Base-by-base conservation (phyloP, 2,113 vertebrate species). In the Colistium nudipinnis region DNA sequence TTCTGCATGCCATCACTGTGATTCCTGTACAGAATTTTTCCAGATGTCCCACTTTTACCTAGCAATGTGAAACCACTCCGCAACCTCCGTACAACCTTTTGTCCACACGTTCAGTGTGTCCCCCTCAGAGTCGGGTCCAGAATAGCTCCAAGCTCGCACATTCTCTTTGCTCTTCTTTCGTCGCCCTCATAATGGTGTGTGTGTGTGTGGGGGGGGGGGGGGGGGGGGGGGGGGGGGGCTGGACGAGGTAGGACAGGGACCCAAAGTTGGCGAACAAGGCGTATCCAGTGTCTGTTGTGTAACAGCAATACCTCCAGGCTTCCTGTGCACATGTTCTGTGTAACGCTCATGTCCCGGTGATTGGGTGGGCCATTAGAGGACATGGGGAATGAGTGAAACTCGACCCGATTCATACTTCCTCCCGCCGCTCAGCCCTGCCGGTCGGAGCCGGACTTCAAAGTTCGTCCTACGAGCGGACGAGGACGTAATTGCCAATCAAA, bases 251-350 rank as follows among this genome's bases (percentile, higher is more conserved):
- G 76, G 84, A 83, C 66, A 82, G 71, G 80, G 82, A 89, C 77
- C 86, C 84, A 87, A 89, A 87, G 87, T 91, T 90, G 88, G 87
- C 30, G 82, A 89, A 88, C 84, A 85, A 85, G 81, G 70, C 76
- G 22, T 86, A 92, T 92, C 90, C 73, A 70, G 82, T 92, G 90
- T 90, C 88, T 90, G 88, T 91, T 91, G 85, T 90, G 88, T 92
- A 89, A 92, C 79, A 65, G 77, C 75, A 89, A 88, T 77, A 87
- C 90, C 85, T 84, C 74, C 81, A 84, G 19, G 83, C 83, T 90
- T 90, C 82, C 82, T 88, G 84, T 82, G 87, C 87, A 90, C 86
- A 90, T 87, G 90, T 91, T 87, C 71, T 72, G 78, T 83, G 70
- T 79, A 80, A 84, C 61, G 74, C 67, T 85, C 63, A 57, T 85